Conservation (phyloP, 1,140 invertebrate genomes). For the Drosophila suzukii region DNA sequence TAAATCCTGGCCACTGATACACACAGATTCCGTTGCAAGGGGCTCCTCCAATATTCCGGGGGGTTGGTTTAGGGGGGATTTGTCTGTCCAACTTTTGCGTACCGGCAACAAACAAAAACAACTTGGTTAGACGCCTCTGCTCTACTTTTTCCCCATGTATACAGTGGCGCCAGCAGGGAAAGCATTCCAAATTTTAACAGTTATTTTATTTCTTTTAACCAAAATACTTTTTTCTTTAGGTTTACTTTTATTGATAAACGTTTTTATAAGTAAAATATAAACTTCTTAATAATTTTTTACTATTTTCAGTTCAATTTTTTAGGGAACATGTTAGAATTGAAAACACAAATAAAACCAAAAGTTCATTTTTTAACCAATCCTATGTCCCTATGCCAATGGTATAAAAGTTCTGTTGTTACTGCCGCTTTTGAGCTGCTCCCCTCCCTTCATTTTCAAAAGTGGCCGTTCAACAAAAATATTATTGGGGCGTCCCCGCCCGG, state of each 20-base stretch:
- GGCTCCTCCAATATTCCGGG: constrained; percentile 10
- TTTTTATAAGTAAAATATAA: no score
- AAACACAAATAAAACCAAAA: no score
- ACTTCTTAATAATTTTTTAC: no score
- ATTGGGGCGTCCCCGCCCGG: constrained; percentile 21
- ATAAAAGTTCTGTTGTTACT: background rate
- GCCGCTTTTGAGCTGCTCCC: background rate
- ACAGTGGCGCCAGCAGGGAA: background rate
- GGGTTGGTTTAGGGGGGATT: background rate
- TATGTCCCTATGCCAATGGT: background rate
- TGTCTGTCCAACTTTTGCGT: constrained; percentile 44
- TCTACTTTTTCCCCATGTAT: no score
- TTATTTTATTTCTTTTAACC: background rate
- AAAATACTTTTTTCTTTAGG: background rate
- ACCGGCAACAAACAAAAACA: constrained; percentile 17
- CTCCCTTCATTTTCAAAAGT: constrained; percentile 5
- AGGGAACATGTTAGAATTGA: no score
- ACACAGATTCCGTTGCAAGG: constrained; percentile 24
- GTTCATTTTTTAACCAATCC: no score
- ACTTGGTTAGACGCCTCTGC: constrained; percentile 9
- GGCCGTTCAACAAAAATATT: constrained; percentile 46
- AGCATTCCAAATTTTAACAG: background rate
- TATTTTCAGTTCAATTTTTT: no score
- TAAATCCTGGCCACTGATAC: constrained; percentile 45
- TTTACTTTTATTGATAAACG: background rate